Evolutionary conservation across 2,113 vertebrate genomes (phyloP), one percentile per base, ranked within the genome.

Genomic region (Orthonyx spaldingii): DNA sequence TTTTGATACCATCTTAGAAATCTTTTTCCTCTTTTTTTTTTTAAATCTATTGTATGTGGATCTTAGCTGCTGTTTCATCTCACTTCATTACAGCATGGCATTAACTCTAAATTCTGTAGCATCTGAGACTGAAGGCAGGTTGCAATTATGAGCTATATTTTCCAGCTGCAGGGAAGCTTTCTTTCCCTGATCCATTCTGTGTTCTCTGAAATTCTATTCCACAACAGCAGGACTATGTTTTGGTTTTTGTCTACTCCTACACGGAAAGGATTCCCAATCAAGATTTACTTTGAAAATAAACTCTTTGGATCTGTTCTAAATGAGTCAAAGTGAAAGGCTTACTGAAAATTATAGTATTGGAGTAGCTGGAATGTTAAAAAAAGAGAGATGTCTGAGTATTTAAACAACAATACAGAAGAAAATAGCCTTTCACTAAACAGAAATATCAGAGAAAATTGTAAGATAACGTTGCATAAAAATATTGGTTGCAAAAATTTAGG

Each of bases 21-120:
- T 19, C 0, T 11, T 46, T 27, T 17, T 35, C 1, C 8, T 60
- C 9, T 4, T 13, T 24, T 33, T 11, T 16, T 6, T 26, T 26
- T 24, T 13, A n/a, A 4, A n/a, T 60, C 28, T 72, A 11, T 32
- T 33, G 15, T 28, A 2, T 28, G 10, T 50, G 27, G 50, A 20
- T 70, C 23, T 87, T 75, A 79, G 57, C 26, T 89, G 33, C 17
- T 56, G 9, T 71, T 93, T 75, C 20, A 53, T 69, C 57, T 68
- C 33, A 57, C 6, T 57, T 87, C 35, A 5, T 33, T 61, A 20
- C 22, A 72, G 35, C 10, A 26, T 33, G 47, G 21, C 15, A 28
- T 55, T 72, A 76, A 57, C 24, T 87, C 32, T 42, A 64, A 57
- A 50, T 21, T 82, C 37, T 32, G 27, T 33, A 69, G 9, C 27